Evolutionary conservation across 92 coral and sea anemone species (phyloP).

Genomic region (Porites rus): DNA sequence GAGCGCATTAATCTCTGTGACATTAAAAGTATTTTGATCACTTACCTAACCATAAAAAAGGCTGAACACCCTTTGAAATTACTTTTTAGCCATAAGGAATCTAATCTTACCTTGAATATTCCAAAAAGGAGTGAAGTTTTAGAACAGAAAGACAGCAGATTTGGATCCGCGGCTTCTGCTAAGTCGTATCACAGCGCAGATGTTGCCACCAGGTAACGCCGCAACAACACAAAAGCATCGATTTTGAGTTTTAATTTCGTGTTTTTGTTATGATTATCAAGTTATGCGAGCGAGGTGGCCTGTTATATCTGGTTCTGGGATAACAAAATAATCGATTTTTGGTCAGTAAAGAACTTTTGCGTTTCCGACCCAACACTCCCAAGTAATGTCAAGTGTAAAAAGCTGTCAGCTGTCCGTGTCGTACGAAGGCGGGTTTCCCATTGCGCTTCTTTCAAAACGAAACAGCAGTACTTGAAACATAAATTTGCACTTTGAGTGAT

Average conservation of each 20-base stretch:
- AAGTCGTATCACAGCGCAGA: conserved; percentile 18
- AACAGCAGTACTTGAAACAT: background rate
- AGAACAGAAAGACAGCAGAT: conserved; percentile 14
- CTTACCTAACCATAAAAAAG: background rate
- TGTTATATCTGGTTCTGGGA: background rate
- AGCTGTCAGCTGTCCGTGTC: background rate
- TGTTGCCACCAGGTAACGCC: conserved; percentile 34
- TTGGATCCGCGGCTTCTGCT: background rate
- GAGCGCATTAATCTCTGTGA: background rate
- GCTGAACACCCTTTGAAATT: background rate
- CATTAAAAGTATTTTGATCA: background rate
- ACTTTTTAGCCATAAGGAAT: background rate
- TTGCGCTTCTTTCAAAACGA: background rate
- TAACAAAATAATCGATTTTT: background rate
- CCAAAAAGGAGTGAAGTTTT: conserved; percentile 2
- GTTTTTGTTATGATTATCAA: conserved; percentile 47
- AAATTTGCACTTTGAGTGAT: background rate
- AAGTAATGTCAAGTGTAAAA: background rate
- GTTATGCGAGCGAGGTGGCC: background rate
- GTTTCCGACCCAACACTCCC: background rate
- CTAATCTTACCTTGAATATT: conserved; percentile 29
- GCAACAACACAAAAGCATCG: conserved; percentile 17
- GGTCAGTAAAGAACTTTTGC: background rate
- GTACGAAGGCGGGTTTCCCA: background rate
- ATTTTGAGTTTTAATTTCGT: background rate